Conservation (phyloP, 2,113 vertebrate genomes). For the Channa argus region DNA sequence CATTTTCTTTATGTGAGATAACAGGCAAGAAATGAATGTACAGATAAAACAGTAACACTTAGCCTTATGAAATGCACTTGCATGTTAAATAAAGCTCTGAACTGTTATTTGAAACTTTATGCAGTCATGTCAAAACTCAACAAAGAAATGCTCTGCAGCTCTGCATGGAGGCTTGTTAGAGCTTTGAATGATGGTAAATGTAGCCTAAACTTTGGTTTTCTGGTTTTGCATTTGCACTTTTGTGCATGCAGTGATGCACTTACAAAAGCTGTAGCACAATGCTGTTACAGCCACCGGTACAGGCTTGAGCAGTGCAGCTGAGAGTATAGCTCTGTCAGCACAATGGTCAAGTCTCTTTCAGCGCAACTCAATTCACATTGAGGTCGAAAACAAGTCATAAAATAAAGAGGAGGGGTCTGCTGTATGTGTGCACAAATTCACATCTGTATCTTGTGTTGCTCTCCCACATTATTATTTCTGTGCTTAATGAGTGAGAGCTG, state of each 20-base stretch:
- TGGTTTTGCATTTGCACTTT: constrained; percentile 29
- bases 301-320: constrained; percentile 44
- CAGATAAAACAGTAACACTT: neutral
- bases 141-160: neutral
- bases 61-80: neutral
- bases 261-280: constrained; percentile 50
- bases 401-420: constrained; percentile 63
- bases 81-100: constrained; percentile 1
- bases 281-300: constrained; percentile 32
- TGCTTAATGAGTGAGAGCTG: constrained; percentile 42
- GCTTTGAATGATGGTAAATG: neutral
- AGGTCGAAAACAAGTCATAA: constrained; percentile 74
- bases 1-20: constrained; percentile 11
- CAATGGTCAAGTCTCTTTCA: constrained; percentile 76
- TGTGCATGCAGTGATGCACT: constrained; percentile 24
- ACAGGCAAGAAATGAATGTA: no score
- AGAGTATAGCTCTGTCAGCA: constrained; percentile 58
- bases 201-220: neutral
- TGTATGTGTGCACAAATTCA: constrained; percentile 6
- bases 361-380: constrained; percentile 54
- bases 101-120: constrained; percentile 7
- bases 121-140: neutral
- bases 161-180: neutral
- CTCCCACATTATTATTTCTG: constrained; percentile 35
- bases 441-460: constrained; percentile 29